Base-by-base conservation (phyloP, 1,140 invertebrate species). In the Achroia grisella region DNA sequence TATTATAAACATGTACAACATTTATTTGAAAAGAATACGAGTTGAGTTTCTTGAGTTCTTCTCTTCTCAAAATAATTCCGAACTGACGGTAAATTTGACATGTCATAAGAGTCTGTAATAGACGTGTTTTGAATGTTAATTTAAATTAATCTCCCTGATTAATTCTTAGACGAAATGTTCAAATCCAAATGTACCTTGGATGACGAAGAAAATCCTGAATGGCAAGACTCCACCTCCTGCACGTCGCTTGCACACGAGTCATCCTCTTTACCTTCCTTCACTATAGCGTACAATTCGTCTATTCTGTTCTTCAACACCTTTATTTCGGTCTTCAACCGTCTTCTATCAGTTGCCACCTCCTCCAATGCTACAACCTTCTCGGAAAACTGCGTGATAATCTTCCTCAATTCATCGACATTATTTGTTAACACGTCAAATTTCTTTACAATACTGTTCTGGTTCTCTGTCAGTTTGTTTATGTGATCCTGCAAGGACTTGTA, bases 171-270 rank as follows among this genome's bases (percentile, higher is more conserved):
- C n/a, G n/a, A n/a, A n/a, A n/a, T n/a, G n/a, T n/a, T n/a, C n/a
- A n/a, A n/a, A n/a, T n/a, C n/a, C n/a, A 37, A 37, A 4, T 37
- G n/a, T 77, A 82, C 75, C 78, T 78, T 82, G 4, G 78, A 80
- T 10, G 76, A 76, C 27, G 59, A 63, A 12, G 79, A 83, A 35
- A 77, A 61, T 4, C 71, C 73, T 0, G 79, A 83, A 49, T 79
- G 75, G 30, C 66, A 68, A 0, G 79, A 83, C 23, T 83, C 76
- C 0, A 67, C 47, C 12, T 81, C 75, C 1, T 66, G 64, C 0
- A 63, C 54, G 23, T 74, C 63, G 32, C 71, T 70, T 1, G 46
- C 48, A 9, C 53, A 27, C 0, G 76, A 82, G 1, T 52, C 61
- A 10, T 78, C 71, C 23, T 77, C 77, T 17, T 80, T 82, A 0